These are phyloP conservation scores for Lissonota sp. DNA, from an alignment of 2,888 invertebrate genomes.

Conservation along the genomic window DNA sequence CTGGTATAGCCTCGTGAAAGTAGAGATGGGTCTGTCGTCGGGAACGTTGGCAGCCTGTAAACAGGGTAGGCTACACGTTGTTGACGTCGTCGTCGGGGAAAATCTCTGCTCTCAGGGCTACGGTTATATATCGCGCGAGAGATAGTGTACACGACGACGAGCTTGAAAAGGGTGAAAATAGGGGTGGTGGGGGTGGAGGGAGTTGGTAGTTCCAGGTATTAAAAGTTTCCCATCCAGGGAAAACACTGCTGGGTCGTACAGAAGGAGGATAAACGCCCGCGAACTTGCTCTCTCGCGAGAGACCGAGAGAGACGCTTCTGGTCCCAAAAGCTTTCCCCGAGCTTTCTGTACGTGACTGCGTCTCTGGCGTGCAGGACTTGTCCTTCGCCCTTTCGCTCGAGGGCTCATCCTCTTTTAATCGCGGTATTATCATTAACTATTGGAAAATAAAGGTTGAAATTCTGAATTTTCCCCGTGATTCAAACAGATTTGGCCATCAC, in stretches of 20 bases:
- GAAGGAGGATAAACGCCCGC: conserved; percentile 55
- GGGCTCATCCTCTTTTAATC: conserved; percentile 55
- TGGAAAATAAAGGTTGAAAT: conserved; percentile 41
- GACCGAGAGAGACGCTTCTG: conserved; percentile 47
- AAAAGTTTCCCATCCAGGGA: conserved; percentile 72
- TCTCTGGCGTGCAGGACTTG: conserved; percentile 53
- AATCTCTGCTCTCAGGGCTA: conserved; percentile 60
- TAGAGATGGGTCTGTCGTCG: conserved; percentile 68
- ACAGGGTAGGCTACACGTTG: conserved; percentile 69
- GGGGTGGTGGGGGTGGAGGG: background rate
- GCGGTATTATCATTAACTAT: conserved; percentile 60
- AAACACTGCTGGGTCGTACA: conserved; percentile 63
- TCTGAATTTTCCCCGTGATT: too few relatives aligned
- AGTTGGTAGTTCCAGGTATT: conserved; percentile 67
- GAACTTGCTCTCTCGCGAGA: conserved; percentile 4
- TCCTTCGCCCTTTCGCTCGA: conserved; percentile 6
- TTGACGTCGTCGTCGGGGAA: conserved; percentile 64
- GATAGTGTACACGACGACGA: conserved; percentile 26
- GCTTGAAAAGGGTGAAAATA: conserved; percentile 46
- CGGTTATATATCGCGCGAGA: conserved; percentile 47
- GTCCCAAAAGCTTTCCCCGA: conserved; percentile 59
- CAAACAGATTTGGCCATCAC: too few relatives aligned
- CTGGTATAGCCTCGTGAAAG: conserved; percentile 7
- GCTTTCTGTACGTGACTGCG: conserved; percentile 62
- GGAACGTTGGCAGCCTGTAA: conserved; percentile 73